Conservation (phyloP, 2,797 vertebrate species). For the Varecia variegata region DNA sequence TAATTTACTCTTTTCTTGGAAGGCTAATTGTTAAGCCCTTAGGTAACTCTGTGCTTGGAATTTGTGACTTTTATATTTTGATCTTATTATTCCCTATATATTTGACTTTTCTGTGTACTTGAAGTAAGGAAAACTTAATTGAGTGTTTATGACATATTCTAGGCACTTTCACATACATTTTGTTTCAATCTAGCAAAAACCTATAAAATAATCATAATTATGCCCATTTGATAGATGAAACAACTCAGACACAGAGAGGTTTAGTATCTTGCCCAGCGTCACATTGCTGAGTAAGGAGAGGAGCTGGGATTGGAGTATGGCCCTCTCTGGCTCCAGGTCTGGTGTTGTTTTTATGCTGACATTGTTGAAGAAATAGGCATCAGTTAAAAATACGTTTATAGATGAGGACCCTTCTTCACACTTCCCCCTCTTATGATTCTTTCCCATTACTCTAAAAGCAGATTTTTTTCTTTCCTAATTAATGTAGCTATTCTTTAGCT, state of each 20-base stretch:
- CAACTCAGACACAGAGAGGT: not conserved
- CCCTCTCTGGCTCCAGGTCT: not conserved
- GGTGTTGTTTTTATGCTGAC: not conserved
- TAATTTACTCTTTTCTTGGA: not conserved
- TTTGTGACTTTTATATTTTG: conserved; percentile 10
- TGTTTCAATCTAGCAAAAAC: not conserved
- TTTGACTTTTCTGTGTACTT: not conserved
- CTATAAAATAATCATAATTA: not conserved
- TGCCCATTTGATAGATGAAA: not conserved
- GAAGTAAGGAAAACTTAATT: not conserved
- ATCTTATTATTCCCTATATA: not conserved
- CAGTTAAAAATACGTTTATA: not conserved
- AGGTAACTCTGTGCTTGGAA: not conserved
- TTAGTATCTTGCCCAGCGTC: not conserved
- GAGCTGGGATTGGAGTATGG: not conserved
- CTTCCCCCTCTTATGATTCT: not conserved
- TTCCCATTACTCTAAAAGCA: not conserved
- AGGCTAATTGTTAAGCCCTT: not conserved
- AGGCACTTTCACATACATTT: not conserved
- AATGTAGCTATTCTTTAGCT: not conserved
- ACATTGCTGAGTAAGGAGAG: not conserved
- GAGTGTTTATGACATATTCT: not conserved
- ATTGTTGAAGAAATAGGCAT: not conserved
- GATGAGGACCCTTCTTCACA: not conserved
- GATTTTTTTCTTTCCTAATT: not conserved